A percentile compares a stretch with the other conserved stretches of the same genome.
Conservation (phyloP, 2,797 vertebrate species). For the Sebastes ruberrimus region DNA sequence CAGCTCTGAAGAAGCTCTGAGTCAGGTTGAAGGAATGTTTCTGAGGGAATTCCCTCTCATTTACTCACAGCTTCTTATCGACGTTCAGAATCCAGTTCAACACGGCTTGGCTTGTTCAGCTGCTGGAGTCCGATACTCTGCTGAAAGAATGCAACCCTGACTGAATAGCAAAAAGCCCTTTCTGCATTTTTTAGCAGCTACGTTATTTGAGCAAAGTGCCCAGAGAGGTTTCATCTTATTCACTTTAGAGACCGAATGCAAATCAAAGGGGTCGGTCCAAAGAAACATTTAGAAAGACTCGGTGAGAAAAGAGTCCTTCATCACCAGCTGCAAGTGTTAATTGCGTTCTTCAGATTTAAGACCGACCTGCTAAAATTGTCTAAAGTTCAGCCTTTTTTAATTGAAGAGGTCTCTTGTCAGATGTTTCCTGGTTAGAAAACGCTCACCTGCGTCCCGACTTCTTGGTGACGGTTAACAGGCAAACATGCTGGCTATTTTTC, state of each 20-base stretch:
- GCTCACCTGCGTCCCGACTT: neutral
- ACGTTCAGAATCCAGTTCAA: neutral
- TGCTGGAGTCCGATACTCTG: neutral
- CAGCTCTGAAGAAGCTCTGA: neutral
- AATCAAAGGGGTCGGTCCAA: neutral
- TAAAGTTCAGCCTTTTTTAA: neutral
- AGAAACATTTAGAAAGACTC: neutral
- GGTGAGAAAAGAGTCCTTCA: too few relatives aligned
- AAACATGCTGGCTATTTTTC: neutral
- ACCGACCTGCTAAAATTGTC: neutral
- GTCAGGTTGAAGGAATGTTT: slow-evolving; percentile 34
- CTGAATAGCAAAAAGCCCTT: neutral
- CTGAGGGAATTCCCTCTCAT: neutral
- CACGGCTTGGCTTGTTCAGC: neutral
- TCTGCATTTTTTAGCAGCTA: neutral
- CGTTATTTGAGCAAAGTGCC: neutral
- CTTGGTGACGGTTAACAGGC: neutral
- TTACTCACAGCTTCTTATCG: neutral
- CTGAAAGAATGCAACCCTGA: neutral
- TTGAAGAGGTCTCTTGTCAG: neutral
- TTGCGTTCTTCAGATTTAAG: neutral
- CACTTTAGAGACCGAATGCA: neutral
- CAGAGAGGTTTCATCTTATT: neutral
- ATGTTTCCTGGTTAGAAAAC: neutral
- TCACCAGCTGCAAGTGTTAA: neutral